Percentiles rank a stretch among this genome's conserved stretches.
Evolutionary conservation across 2,888 invertebrate species (phyloP).

Genomic region (Odontomyia ornata): DNA sequence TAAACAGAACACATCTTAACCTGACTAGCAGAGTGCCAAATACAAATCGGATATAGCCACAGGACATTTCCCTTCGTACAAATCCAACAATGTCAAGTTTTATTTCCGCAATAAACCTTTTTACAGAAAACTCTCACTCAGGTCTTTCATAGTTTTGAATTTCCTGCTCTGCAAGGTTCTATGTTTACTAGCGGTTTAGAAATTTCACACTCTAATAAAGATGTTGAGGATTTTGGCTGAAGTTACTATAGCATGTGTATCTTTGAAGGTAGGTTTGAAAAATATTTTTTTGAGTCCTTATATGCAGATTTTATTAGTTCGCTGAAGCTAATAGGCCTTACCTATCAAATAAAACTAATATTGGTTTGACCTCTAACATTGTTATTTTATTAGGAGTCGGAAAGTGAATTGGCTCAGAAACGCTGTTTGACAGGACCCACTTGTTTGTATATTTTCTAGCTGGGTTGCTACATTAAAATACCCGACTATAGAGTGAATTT

Average conservation of each 20-base stretch:
- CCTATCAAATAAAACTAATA: background rate
- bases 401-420: background rate
- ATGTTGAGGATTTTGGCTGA: background rate
- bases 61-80: constrained; percentile 3
- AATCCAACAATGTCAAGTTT: background rate
- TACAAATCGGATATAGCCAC: background rate
- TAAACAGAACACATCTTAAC: background rate
- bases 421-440: too few relatives aligned
- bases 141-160: background rate
- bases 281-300: background rate
- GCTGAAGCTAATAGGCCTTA: too few relatives aligned
- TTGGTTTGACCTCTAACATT: constrained; percentile 25
- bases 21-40: too few relatives aligned
- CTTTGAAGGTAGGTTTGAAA: background rate
- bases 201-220: constrained; percentile 43
- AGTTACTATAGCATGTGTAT: background rate
- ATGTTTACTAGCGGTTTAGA: constrained; percentile 1
- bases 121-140: background rate
- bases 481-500: too few relatives aligned
- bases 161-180: constrained; percentile 3
- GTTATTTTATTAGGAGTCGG: background rate
- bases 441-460: too few relatives aligned
- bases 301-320: too few relatives aligned
- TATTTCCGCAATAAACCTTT: constrained; percentile 30
- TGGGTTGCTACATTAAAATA: too few relatives aligned